Percentiles rank a stretch among this genome's conserved stretches.
Conservation (phyloP, 2,113 vertebrate species). For the Balaenoptera acutorostrata region DNA sequence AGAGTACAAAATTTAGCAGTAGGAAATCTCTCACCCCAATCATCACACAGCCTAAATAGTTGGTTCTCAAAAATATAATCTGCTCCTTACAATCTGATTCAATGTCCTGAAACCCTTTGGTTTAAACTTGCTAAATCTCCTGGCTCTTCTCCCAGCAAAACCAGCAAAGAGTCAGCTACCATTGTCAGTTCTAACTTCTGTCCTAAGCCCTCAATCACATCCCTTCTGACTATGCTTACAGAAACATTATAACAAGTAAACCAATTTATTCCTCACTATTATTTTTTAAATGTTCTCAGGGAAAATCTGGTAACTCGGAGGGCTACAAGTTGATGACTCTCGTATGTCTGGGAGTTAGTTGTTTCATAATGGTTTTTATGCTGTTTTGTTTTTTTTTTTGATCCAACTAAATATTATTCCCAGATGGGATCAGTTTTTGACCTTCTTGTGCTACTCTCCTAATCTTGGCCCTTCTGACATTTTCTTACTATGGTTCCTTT, state of each 20-base stretch:
- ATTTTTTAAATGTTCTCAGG: background rate
- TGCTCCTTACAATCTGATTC: background rate
- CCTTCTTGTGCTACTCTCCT: background rate
- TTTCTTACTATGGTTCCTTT: background rate
- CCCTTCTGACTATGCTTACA: background rate
- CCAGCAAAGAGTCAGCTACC: background rate
- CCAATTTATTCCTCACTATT: background rate
- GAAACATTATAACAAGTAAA: background rate
- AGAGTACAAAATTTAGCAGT: background rate
- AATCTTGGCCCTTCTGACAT: background rate
- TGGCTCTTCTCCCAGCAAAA: background rate
- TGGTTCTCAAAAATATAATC: background rate
- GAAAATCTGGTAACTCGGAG: background rate
- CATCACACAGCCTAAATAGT: background rate
- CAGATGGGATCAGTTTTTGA: background rate
- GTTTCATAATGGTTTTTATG: background rate
- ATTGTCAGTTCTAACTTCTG: background rate
- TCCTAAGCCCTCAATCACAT: background rate
- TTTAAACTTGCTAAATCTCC: background rate
- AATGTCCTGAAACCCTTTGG: background rate
- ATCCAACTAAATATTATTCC: constrained; percentile 18
- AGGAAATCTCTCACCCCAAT: background rate
- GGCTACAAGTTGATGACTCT: constrained; percentile 16
- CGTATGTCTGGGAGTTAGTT: background rate
- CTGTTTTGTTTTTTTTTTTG: background rate